These are phyloP conservation scores for Isaurus tuberculatus DNA, from an alignment of 92 coral and sea anemone genomes.

Conservation along the genomic window DNA sequence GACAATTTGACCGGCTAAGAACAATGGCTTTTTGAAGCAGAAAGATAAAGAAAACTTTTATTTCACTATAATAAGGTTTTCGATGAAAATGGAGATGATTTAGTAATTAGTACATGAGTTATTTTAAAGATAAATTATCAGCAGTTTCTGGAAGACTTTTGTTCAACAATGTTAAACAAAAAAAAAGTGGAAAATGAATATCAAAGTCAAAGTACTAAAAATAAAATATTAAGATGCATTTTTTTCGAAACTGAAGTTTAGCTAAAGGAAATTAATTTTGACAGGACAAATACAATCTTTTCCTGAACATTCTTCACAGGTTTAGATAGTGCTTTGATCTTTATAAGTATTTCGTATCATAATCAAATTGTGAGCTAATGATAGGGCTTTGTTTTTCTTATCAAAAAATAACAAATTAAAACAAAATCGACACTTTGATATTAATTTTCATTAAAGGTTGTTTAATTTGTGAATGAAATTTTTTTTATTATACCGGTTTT, in stretches of 20 bases:
- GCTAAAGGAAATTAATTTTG: constrained; percentile 66
- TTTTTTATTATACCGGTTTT: constrained; percentile 5
- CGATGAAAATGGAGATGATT: constrained; percentile 32
- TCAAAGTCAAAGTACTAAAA: too few species aligned
- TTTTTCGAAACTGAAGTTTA: constrained; percentile 4
- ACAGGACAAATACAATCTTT: constrained; percentile 58
- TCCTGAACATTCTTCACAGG: constrained; percentile 18
- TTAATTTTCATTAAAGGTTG: constrained; percentile 44
- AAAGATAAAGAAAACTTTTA: constrained; percentile 7
- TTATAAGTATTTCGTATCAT: constrained; percentile 21
- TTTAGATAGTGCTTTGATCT: constrained; percentile 9
- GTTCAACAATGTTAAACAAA: not conserved
- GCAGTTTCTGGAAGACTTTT: constrained; percentile 1
- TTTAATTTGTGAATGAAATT: constrained; percentile 36
- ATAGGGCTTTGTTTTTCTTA: constrained; percentile 48
- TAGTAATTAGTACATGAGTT: constrained; percentile 14
- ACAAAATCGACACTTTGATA: constrained; percentile 44
- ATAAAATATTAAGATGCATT: too few species aligned
- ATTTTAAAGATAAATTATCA: constrained; percentile 15
- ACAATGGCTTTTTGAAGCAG: constrained; percentile 28
- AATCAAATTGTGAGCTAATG: constrained; percentile 59
- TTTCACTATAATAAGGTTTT: constrained; percentile 4
- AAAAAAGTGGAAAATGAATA: too few species aligned
- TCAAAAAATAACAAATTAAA: constrained; percentile 50
- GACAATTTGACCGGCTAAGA: not conserved